Evolutionary conservation across 2,888 invertebrate species (phyloP).

Genomic region (Microctonus aethiopoides): DNA sequence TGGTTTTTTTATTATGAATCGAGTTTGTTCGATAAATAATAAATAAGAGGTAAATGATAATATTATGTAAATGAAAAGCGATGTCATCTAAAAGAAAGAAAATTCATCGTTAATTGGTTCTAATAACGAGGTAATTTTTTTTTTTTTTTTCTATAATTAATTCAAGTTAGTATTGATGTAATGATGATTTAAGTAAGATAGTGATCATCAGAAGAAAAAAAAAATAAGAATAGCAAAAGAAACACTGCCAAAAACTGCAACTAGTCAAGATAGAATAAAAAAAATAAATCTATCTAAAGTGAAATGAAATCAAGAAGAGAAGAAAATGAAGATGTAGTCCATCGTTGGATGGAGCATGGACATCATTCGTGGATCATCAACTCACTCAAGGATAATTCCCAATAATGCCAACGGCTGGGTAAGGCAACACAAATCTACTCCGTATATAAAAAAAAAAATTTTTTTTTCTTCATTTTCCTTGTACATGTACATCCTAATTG

Average conservation of each 20-base stretch:
- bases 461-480: conserved; percentile 61
- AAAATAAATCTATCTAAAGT: conserved; percentile 34
- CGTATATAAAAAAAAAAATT: conserved; percentile 38
- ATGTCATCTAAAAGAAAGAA: neutral
- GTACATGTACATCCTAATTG: conserved; percentile 62
- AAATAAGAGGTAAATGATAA: neutral
- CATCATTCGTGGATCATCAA: conserved; percentile 39
- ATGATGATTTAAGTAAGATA: conserved; percentile 23
- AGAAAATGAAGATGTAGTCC: conserved; percentile 16
- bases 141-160: conserved; percentile 3
- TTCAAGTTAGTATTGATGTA: neutral
- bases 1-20: neutral
- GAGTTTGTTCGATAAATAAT: neutral
- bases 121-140: conserved; percentile 14
- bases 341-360: conserved; percentile 38
- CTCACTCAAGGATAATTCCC: conserved; percentile 52
- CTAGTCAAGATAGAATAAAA: neutral
- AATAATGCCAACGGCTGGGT: conserved; percentile 54
- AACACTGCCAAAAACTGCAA: neutral
- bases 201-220: conserved; percentile 22
- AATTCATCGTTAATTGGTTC: neutral
- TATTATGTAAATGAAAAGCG: neutral
- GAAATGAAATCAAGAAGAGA: conserved; percentile 25
- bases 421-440: conserved; percentile 51
- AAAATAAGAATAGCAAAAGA: conserved; percentile 19